phyloP scores from a whole-genome alignment of 2,113 vertebrate species.

The Oryzias javanicus region DNA sequence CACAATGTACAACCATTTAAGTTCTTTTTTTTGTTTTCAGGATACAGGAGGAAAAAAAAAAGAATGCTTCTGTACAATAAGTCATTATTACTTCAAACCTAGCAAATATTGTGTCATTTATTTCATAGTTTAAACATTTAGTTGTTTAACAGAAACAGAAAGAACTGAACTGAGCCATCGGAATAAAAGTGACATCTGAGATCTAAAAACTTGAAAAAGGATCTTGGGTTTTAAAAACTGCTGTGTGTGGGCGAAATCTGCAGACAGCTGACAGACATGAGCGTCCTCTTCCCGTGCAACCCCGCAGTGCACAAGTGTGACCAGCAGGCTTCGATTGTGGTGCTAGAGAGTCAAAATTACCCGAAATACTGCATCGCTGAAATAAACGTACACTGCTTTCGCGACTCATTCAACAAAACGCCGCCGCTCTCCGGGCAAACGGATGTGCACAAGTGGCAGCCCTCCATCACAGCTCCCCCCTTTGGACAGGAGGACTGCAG shows the following conservation, averaged over 20 bases:
- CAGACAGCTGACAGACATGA: conserved; percentile 58
- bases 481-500: too few species aligned
- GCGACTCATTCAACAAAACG: too few species aligned
- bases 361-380: too few species aligned
- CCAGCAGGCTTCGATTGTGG: too few species aligned
- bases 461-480: too few species aligned
- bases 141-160: conserved; percentile 72
- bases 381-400: too few species aligned
- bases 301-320: neutral
- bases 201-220: conserved; percentile 59
- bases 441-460: too few species aligned
- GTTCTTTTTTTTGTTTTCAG: conserved; percentile 82
- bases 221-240: conserved; percentile 60
- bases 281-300: conserved; percentile 6
- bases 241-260: conserved; percentile 68
- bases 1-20: conserved; percentile 91
- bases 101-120: conserved; percentile 81
- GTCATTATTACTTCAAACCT: conserved; percentile 83
- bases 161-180: conserved; percentile 60
- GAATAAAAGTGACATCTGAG: conserved; percentile 61
- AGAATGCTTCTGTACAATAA: conserved; percentile 92
- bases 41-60: conserved; percentile 83
- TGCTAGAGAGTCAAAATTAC: neutral
- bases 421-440: too few species aligned
- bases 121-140: conserved; percentile 76